Conservation (phyloP, 2,797 vertebrate species). For the Apodemus agrarius region DNA sequence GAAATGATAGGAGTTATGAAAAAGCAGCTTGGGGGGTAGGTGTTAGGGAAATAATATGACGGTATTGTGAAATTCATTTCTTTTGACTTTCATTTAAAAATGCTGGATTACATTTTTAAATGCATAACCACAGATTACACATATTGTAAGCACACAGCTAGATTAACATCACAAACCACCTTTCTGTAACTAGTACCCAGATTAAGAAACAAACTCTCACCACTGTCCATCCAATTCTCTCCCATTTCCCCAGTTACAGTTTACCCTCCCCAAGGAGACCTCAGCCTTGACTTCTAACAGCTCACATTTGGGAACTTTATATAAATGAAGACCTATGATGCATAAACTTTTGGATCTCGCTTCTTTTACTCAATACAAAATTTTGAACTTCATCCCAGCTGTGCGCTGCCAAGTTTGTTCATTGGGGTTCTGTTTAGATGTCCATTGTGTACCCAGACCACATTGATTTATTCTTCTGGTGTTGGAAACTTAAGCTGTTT, state of each 20-base stretch:
- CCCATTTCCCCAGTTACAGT: not conserved
- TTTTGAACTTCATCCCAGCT: slow-evolving; percentile 24
- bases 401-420: not conserved
- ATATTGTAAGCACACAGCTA: not conserved
- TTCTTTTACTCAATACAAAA: not conserved
- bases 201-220: not conserved
- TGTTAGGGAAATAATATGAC: not conserved
- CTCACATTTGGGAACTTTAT: not conserved
- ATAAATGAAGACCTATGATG: not conserved
- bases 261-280: not conserved
- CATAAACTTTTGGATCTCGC: not conserved
- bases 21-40: not conserved
- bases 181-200: not conserved
- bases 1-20: not conserved
- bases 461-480: not conserved
- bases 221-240: not conserved
- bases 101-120: too few relatives aligned
- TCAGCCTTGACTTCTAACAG: not conserved
- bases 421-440: slow-evolving; percentile 9
- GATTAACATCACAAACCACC: not conserved
- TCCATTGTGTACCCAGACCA: not conserved
- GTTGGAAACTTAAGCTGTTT: not conserved
- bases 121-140: not conserved
- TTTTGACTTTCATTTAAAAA: not conserved
- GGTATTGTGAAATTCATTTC: not conserved